phyloP scores from a whole-genome alignment of 2,888 invertebrate genomes.

The Listrodromus nycthemerus region DNA sequence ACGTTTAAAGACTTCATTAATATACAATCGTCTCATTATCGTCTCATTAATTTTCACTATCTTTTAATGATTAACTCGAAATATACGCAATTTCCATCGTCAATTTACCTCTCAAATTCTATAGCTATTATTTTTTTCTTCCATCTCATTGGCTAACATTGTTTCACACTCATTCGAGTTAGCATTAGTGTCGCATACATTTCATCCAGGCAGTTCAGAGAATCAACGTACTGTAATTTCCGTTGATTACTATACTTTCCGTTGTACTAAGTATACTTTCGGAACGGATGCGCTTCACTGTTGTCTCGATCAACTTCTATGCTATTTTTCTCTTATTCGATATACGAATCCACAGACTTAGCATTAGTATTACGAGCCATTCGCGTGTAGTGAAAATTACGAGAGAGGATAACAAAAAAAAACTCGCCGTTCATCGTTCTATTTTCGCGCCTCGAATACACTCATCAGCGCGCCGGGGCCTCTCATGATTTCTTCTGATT shows the following conservation, averaged over 20 bases:
- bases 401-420: constrained; percentile 29
- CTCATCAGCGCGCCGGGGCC: constrained; percentile 19
- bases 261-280: no score
- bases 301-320: neutral
- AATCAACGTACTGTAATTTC: neutral
- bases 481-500: constrained; percentile 44
- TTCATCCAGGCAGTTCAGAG: neutral
- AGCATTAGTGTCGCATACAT: neutral
- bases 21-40: no score
- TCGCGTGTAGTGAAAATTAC: constrained; percentile 52
- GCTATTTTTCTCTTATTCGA: neutral
- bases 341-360: neutral
- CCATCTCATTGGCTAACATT: neutral
- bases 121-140: neutral
- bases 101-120: neutral
- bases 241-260: constrained; percentile 2
- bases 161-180: neutral
- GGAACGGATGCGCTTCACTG: neutral
- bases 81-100: neutral
- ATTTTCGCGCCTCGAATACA: constrained; percentile 36
- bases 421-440: constrained; percentile 49
- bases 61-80: no score
- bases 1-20: no score
- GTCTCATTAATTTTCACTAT: no score
- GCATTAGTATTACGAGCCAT: constrained; percentile 28